Conservation (phyloP, 1,140 invertebrate species). For the Diachasmimorpha longicaudata region DNA sequence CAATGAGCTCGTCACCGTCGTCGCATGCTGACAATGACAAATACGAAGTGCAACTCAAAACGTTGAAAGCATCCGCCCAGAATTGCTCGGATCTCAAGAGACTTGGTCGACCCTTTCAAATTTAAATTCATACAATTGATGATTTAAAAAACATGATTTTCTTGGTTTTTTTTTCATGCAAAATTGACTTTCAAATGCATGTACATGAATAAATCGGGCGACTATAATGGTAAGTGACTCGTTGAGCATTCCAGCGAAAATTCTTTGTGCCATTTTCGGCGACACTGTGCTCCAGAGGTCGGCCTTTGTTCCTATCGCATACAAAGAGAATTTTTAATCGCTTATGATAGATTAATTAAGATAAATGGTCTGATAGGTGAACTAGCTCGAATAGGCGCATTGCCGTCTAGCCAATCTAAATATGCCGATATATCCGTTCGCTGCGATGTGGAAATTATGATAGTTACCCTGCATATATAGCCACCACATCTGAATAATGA, state of each 20-base stretch:
- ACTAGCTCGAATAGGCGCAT: too few relatives aligned
- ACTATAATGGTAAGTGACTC: constrained; percentile 79
- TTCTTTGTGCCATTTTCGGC: constrained; percentile 79
- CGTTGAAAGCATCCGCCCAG: constrained; percentile 76
- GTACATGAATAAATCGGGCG: constrained; percentile 75
- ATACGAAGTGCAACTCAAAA: constrained; percentile 74
- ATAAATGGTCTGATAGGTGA: too few relatives aligned
- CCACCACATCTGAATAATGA: constrained; percentile 85
- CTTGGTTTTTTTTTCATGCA: neutral
- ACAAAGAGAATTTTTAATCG: neutral
- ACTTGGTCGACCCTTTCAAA: constrained; percentile 67
- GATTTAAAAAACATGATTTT: neutral
- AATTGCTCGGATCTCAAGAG: constrained; percentile 67
- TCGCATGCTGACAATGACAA: constrained; percentile 70
- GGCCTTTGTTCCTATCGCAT: constrained; percentile 68
- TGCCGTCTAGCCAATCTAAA: too few relatives aligned
- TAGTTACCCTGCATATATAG: constrained; percentile 78
- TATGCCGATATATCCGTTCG: neutral
- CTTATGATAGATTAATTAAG: neutral
- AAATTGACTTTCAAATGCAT: constrained; percentile 15
- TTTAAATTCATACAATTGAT: neutral
- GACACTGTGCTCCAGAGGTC: constrained; percentile 82
- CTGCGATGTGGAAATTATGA: neutral
- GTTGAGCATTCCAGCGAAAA: constrained; percentile 81
- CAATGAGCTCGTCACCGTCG: constrained; percentile 68